Percentiles rank a stretch among this genome's conserved stretches.
Conservation (phyloP, 2,888 invertebrate genomes). For the Colletes collaris region DNA sequence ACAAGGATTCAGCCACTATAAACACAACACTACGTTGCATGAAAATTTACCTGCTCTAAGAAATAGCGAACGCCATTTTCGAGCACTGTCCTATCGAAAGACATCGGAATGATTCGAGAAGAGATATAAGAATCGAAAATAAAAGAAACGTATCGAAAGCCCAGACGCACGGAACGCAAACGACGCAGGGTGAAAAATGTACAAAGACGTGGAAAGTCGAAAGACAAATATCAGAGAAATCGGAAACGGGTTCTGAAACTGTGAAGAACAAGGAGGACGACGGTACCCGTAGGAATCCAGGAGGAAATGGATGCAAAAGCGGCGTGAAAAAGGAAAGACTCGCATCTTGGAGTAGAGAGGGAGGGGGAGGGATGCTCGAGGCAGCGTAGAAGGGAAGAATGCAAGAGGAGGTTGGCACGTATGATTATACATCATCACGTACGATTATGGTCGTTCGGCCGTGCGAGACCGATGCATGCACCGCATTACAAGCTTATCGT, state of each 20-base stretch:
- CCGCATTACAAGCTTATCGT: conserved; percentile 71
- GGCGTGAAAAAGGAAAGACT: conserved; percentile 18
- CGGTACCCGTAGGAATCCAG: conserved; percentile 30
- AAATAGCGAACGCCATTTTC: no score
- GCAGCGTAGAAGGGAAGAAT: conserved; percentile 33
- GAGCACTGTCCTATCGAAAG: no score
- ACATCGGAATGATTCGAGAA: no score
- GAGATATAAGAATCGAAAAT: no score
- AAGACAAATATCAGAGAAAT: no score
- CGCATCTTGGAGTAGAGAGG: not conserved
- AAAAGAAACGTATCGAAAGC: no score
- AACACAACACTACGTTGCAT: no score
- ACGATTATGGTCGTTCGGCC: conserved; percentile 69
- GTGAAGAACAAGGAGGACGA: conserved; percentile 18
- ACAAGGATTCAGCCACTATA: no score
- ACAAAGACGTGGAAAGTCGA: no score
- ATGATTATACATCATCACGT: conserved; percentile 72
- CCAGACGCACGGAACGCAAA: no score
- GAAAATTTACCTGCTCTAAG: no score
- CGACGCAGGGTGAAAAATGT: no score
- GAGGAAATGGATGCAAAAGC: conserved; percentile 30
- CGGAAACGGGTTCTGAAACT: not conserved
- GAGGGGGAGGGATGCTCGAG: not conserved
- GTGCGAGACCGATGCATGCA: conserved; percentile 63
- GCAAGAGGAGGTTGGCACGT: conserved; percentile 57